Base-by-base conservation (phyloP, 2,888 invertebrate genomes). In the Bruchidius siliquastri region DNA sequence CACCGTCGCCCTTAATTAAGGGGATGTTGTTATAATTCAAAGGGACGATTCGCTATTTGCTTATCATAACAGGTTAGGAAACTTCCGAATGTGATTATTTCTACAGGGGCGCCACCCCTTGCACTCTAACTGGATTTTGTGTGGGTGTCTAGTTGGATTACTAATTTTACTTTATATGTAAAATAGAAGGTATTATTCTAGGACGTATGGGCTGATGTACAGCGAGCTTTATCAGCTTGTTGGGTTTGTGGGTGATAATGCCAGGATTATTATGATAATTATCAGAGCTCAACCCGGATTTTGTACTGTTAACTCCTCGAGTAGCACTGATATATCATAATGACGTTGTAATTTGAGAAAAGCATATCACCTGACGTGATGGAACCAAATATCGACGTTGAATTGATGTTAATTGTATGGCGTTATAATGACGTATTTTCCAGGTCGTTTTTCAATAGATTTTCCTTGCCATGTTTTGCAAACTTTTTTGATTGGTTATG, bases 1-100 rank as follows among this genome's bases (percentile, higher is more conserved):
- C 20, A 13, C 49, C 49, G 71, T 22, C 20, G 21, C 18, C 22
- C 71, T 71, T 71, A 71, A 71, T 71, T 71, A 71, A 71, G 20
- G 30, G 71, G 71, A 71, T 26, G 71, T 71, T 70, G 70, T 70
- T 71, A 32, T 71, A 71, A 71, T 71, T 49, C 18, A 49, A 49
- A 49, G 49, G 49, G 49, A 49, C 49, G 49, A 49, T 49, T 49
- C 49, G 49, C 49, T 49, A 49, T 49, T 49, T 49, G 49, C 49
- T 49, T 49, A 49, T 49, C 49, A 49, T 49, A 49, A 49, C 49
- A 49, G 49, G 49, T 49, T 49, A 18, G 49, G 13, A 4, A 49
- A 49, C 49, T 49, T 49, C 49, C 8, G 10, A 13, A 49, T 49
- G 49, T 49, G 49, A 49, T 49, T 49, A 49, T 49, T 49, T 49